A percentile compares a stretch with the other conserved stretches of the same genome.
phyloP scores from a whole-genome alignment of 2,888 invertebrate genomes.

The Troides oblongomaculatus region DNA sequence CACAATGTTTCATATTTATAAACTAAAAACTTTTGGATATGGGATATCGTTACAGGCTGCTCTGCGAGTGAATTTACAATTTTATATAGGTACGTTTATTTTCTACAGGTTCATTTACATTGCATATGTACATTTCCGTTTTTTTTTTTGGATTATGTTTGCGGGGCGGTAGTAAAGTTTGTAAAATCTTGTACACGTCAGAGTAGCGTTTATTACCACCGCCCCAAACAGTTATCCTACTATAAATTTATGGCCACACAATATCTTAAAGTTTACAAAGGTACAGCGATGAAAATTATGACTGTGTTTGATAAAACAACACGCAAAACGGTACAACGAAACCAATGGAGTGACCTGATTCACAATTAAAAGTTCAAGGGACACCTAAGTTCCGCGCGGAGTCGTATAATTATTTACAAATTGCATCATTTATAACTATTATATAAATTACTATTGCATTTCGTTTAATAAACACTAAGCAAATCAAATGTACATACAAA shows the following conservation, averaged over 20 bases:
- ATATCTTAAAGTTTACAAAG: conserved; percentile 69
- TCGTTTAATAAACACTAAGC: conserved; percentile 70
- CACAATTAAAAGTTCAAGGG: conserved; percentile 31
- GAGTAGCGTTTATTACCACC: conserved; percentile 32
- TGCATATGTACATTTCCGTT: conserved; percentile 64
- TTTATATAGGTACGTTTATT: conserved; percentile 58
- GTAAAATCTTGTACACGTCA: conserved; percentile 24
- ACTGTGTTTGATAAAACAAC: conserved; percentile 49
- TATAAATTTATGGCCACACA: conserved; percentile 73
- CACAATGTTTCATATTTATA: conserved; percentile 75
- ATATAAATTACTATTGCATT: conserved; percentile 80
- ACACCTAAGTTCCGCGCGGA: conserved; percentile 47
- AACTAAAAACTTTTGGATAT: conserved; percentile 77
- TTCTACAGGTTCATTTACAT: conserved; percentile 71
- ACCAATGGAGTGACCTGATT: conserved; percentile 31
- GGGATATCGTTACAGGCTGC: conserved; percentile 72
- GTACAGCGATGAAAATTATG: conserved; percentile 60
- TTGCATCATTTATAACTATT: conserved; percentile 66
- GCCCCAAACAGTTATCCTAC: conserved; percentile 50
- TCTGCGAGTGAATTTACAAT: conserved; percentile 67
- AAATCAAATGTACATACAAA: conserved; percentile 71
- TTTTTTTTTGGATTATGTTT: conserved; percentile 46
- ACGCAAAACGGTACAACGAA: conserved; percentile 32
- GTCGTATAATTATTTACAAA: conserved; percentile 68
- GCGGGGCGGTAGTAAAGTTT: conserved; percentile 40